Evolutionary conservation across 2,888 invertebrate genomes (phyloP), one percentile per base, ranked within the genome.

Genomic region (Drosophila bunnanda): DNA sequence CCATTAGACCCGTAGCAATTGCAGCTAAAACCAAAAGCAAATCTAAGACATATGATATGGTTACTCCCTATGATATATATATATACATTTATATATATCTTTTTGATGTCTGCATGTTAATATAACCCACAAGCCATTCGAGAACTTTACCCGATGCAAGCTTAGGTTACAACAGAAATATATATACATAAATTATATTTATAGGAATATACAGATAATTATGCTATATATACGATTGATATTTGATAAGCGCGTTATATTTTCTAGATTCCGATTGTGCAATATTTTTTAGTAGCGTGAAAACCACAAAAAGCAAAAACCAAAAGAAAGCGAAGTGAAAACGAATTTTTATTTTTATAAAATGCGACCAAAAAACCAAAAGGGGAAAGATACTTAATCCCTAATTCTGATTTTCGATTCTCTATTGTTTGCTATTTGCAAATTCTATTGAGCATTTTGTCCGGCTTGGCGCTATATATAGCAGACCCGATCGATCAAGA

Each of bases 51-150:
- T 60, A 76, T 56, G 73, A 56, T 69, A 58, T 60, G 25, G 43
- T 62, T 54, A 67, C 48, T 41, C 55, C 54, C 25, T 48, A 64
- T 25, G 36, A 68, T 39, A 68, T 57, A 46, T 50, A 59, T 43
- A 66, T 80, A 79, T 71, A 64, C 36, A 55, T 53, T 38, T 34
- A 54, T 38, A 57, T 46, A 78, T 62, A 65, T 73, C 79, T 78
- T 85, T 84, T 84, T 81, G 81, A 80, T 84, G 85, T 84, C 85
- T 84, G 83, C 83, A 85, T 83, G 80, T 81, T 83, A 81, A 80
- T 78, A 75, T 68, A 71, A 67, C 76, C 79, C 69, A 71, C 57
- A 50, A 50, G 39, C n/a, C 46, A 50, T 54, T 72, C 64, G 57
- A 25, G 56, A 55, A 41, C 53, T 30, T 68, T 78, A 55, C 77